Evolutionary conservation across 2,113 vertebrate genomes (phyloP).

Genomic region (Pteronura brasiliensis): DNA sequence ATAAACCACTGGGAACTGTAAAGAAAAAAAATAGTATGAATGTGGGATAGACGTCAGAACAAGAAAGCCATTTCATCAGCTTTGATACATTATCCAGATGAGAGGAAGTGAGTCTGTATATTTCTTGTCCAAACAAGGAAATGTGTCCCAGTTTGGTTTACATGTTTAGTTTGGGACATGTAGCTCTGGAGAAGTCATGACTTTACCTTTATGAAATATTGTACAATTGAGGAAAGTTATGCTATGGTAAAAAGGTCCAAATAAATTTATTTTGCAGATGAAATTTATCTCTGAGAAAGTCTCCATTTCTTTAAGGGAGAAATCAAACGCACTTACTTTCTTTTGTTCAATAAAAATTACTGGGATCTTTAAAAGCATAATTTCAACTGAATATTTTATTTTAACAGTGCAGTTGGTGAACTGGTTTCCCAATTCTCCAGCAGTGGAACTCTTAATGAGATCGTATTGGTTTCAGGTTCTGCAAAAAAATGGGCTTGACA

Average conservation of each 20-base stretch:
- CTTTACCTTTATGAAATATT: neutral
- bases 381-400: neutral
- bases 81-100: neutral
- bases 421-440: neutral
- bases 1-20: constrained; percentile 60
- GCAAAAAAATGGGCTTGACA: neutral
- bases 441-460: neutral
- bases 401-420: neutral
- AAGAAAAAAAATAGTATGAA: neutral
- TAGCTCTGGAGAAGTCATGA: neutral
- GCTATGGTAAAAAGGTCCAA: neutral
- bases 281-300: neutral
- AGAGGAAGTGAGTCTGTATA: neutral
- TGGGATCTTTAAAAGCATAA: neutral
- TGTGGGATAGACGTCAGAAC: neutral
- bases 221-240: neutral
- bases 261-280: neutral
- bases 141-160: neutral
- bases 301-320: neutral
- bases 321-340: neutral
- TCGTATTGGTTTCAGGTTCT: neutral
- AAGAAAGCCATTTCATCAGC: neutral
- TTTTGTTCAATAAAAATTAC: neutral
- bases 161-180: neutral
- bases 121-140: neutral